phyloP scores from a whole-genome alignment of 64 coral and sea anemone species.

The Pocillopora damicornis region DNA sequence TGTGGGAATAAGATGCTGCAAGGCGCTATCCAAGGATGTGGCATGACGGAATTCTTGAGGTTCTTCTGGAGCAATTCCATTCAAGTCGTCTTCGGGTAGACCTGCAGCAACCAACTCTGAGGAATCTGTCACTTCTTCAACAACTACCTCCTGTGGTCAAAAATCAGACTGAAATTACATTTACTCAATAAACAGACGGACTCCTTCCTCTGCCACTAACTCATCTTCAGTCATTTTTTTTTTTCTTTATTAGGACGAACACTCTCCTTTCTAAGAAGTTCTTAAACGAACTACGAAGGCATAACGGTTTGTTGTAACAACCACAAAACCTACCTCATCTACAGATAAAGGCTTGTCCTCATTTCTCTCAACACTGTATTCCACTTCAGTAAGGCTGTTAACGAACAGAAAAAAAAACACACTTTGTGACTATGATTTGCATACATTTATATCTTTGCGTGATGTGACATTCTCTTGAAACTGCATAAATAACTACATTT shows the following conservation, averaged over 20 bases:
- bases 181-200: too few species aligned
- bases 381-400: neutral
- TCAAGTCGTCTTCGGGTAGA: neutral
- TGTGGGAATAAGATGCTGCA: slow-evolving; percentile 73
- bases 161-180: neutral
- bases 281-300: too few species aligned
- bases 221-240: too few species aligned
- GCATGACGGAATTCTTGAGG: slow-evolving; percentile 64
- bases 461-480: too few species aligned
- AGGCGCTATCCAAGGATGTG: slow-evolving; percentile 61
- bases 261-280: neutral
- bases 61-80: slow-evolving; percentile 40
- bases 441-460: too few species aligned
- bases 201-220: too few species aligned
- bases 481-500: too few species aligned
- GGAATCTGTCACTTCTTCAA: neutral
- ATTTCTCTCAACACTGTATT: neutral
- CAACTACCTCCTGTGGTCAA: neutral
- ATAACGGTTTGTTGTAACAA: neutral
- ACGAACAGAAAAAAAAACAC: neutral
- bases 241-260: too few species aligned
- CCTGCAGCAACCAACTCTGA: neutral
- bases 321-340: neutral
- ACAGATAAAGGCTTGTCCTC: neutral
- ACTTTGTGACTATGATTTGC: neutral